These are phyloP conservation scores for Amphibalanus amphitrite DNA, from an alignment of 1,140 invertebrate species.

Conservation along the genomic window DNA sequence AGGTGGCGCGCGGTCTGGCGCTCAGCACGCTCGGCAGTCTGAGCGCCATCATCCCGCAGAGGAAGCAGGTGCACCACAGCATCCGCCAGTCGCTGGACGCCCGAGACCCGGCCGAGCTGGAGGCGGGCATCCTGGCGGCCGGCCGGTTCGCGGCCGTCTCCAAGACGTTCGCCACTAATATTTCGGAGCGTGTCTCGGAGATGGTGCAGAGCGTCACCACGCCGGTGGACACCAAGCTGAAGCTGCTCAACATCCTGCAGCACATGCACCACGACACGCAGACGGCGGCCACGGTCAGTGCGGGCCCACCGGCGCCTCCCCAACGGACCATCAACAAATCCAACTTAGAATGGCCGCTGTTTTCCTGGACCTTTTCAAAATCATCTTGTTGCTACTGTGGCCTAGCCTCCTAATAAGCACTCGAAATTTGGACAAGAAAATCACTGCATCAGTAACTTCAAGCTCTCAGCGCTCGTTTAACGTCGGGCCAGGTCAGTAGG, in stretches of 20 bases:
- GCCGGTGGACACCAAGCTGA: not conserved
- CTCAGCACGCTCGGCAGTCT: slow-evolving; percentile 77
- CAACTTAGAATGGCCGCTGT: too few species aligned
- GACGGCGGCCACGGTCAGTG: slow-evolving; percentile 7
- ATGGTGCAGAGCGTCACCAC: slow-evolving; percentile 77
- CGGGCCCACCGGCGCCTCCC: too few species aligned
- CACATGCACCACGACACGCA: slow-evolving; percentile 7
- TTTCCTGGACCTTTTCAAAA: too few species aligned
- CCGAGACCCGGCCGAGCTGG: slow-evolving; percentile 83
- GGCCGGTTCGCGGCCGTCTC: slow-evolving; percentile 82
- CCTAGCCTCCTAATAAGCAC: too few species aligned
- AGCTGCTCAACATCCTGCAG: slow-evolving; percentile 2
- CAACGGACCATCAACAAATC: too few species aligned
- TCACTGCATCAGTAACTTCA: too few species aligned
- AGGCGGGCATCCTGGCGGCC: slow-evolving; percentile 88
- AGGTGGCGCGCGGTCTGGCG: slow-evolving; percentile 69
- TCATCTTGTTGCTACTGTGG: too few species aligned
- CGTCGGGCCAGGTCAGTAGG: too few species aligned
- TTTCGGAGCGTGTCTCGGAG: slow-evolving; percentile 85
- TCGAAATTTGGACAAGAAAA: too few species aligned
- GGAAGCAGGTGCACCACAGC: slow-evolving; percentile 86
- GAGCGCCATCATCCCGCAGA: slow-evolving; percentile 77
- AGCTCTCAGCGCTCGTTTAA: too few species aligned
- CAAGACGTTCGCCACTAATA: slow-evolving; percentile 82
- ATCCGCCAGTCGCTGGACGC: slow-evolving; percentile 82